Evolutionary conservation across 2,888 invertebrate species (phyloP), one percentile per base, ranked within the genome.

Genomic region (Oconnorella tubifera): DNA sequence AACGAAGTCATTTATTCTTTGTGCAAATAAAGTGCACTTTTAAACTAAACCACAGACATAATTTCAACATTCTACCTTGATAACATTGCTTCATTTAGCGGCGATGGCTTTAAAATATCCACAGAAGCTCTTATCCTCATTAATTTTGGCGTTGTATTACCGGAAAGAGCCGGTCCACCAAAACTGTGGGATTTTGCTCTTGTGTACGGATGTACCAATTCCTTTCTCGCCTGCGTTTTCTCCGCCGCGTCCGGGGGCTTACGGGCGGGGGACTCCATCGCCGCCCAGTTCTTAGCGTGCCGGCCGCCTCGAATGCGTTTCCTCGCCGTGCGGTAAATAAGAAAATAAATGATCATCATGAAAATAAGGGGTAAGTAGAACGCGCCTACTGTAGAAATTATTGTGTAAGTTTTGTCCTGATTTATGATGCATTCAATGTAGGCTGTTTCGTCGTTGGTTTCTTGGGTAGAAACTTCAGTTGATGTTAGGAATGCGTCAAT

Each of bases 281-380:
- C n/a, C n/a, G n/a, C 40, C 40, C 40, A 40, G 40, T 40, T 40
- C 40, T 40, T 40, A 6, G 40, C 40, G 19, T 40, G 40, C 40
- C 19, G 6, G 40, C 40, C 40, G 40, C 40, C 40, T 40, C 92
- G 86, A 76, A 93, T 93, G 80, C 92, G 86, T 81, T 88, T 88
- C 66, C 94, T 85, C 1, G 98, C 98, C 51, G 91, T 90, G 83
- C 95, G 91, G 84, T 75, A 99, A 81, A 99, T 98, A 85, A 92
- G 94, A 90, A 93, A 95, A 84, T 99, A 98, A 33, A 99, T 87
- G 74, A 92, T 88, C 73, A 98, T 88, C 80, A 99, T 98, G 72
- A 96, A 90, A 70, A 93, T 85, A 33, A 98, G 86, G 1, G 99
- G 99, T 73, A 95, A 89, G 84, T 98, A 99, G 84, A 99, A 99